Base-by-base conservation (phyloP, 2,888 invertebrate species). In the Nymphalis urticae region DNA sequence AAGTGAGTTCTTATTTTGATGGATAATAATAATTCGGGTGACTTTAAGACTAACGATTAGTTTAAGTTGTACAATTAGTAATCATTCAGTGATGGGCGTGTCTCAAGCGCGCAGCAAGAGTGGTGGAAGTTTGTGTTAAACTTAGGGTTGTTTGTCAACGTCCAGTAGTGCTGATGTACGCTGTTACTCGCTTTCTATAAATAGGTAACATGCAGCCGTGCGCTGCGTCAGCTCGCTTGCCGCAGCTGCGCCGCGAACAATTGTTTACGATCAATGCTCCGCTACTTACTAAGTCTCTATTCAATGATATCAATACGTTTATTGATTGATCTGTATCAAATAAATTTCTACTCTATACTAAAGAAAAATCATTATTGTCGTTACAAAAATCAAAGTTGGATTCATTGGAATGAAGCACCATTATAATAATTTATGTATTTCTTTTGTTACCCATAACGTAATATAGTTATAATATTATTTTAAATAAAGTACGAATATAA, bases 121-220 rank as follows among this genome's bases (percentile, higher is more conserved):
- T 59, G 67, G 70, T 69, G 68, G 64, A 64, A 75, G 77, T 76
- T 80, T 80, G 75, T 81, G 80, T 79, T 84, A 81, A 84, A 85
- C 82, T 81, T 75, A 75, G 80, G 80, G 83, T 86, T 90, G 89
- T 90, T 89, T 88, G 87, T 89, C 87, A 88, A 86, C 85, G 87
- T 86, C 84, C 80, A 77, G 80, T 82, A 82, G 80, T 85, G 81
- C 77, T 81, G 82, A 80, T 81, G 80, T 81, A 80, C 78, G 73
- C 81, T 77, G 81, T 79, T 79, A 80, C 79, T 79, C 68, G 73
- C 64, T 61, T 63, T 80, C 86, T 89, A 88, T 87, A 85, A 88
- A 87, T 90, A 89, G 86, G 82, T 81, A 82, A 83, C 82, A 80
- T 79, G 76, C 77, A 82, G 79, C 78, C 74, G 77, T 74, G 79